Base-by-base conservation (phyloP, 1,140 invertebrate genomes). In the Bombus pyrosoma region DNA sequence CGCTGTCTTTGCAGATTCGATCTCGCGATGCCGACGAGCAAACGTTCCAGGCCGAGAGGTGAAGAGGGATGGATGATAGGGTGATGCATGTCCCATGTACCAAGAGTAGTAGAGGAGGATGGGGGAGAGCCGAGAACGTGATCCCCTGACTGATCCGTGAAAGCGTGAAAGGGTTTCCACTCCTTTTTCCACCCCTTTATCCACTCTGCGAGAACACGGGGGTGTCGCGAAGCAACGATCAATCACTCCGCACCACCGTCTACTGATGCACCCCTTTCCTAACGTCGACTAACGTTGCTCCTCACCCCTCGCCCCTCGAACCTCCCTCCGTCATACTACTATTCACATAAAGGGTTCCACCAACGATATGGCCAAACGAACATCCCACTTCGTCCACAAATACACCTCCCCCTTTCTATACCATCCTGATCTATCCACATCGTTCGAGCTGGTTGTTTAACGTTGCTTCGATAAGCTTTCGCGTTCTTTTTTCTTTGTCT, bases 191-290 rank as follows among this genome's bases (percentile, higher is more conserved):
- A 93, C 91, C 93, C 93, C 92, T 94, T 94, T 93, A 93, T 93
- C 91, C 90, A 93, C 93, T 93, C 89, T 86, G 85, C 88, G 87
- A 89, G 91, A 91, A 93, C 92, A 91, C 91, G 88, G 89, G 90
- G 92, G 92, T 93, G 92, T 92, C 93, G 89, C 89, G 87, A 92
- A 88, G 90, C 90, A 91, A 94, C 93, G 93, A 95, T 95, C 94
- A 94, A 95, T 94, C 94, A 95, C 92, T 88, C 89, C 82, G 81
- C 78, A 86, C 86, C 88, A 91, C 86, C 87, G 77, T 86, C 57
- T 76, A 75, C 81, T 82, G 79, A 87, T 78, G 82, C 89, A 87
- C 85, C 89, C 89, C 86, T 87, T 87, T 68, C 86, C 72, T 84
- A 68, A 77, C 75, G 57, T 69, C 66, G 53, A 72, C 78, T 88